Evolutionary conservation across 2,797 vertebrate species (phyloP).

Genomic region (Smutsia gigantea): DNA sequence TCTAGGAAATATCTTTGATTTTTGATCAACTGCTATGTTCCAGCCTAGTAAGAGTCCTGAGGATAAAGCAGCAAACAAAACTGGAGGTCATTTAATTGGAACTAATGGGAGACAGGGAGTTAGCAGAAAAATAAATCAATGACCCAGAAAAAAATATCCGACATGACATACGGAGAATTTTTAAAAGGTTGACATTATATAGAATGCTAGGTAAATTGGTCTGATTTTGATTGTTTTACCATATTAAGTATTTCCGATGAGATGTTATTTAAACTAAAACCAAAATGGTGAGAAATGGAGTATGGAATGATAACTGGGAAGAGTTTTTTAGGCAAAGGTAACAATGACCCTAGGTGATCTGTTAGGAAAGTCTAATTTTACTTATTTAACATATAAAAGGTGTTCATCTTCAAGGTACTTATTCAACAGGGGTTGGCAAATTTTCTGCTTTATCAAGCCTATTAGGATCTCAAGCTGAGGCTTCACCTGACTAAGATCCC

Average conservation of each 20-base stretch:
- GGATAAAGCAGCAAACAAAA: not conserved
- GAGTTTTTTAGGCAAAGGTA: not conserved
- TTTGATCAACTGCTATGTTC: not conserved
- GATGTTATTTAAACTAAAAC: constrained; percentile 13
- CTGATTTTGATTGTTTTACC: not conserved
- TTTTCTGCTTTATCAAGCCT: not conserved
- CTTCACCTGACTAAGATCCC: not conserved
- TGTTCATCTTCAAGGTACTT: not conserved
- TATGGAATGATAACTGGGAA: not conserved
- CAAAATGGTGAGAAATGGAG: not conserved
- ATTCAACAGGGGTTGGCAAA: not conserved
- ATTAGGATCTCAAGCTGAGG: not conserved
- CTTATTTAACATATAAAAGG: not conserved
- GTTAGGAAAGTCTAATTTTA: not conserved
- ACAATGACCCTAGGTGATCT: not conserved
- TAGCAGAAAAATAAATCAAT: not conserved
- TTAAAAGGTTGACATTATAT: not conserved
- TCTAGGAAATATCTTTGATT: not conserved
- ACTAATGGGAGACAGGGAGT: not conserved
- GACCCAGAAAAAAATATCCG: not conserved
- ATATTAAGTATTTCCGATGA: not conserved
- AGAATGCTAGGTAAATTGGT: not conserved
- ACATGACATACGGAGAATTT: not conserved
- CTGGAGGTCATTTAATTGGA: not conserved
- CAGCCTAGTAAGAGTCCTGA: not conserved